Base-by-base conservation (phyloP, 2,888 invertebrate genomes). In the Cephus sareptanus region DNA sequence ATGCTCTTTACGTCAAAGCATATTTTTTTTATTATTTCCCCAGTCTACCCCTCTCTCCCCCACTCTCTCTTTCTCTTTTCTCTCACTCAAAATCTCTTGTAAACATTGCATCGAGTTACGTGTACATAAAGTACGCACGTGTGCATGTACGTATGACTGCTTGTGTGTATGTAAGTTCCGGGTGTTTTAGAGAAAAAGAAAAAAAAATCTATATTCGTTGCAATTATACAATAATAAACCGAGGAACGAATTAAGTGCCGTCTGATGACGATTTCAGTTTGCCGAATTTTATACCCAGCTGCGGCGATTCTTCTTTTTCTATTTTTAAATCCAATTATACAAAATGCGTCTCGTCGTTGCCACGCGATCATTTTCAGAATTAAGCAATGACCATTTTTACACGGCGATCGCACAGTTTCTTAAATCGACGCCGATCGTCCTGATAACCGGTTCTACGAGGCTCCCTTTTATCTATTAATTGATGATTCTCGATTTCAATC, bases 221-320 rank as follows among this genome's bases (percentile, higher is more conserved):
- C 75, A 81, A 80, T 71, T 76, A 79, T 77, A 84, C 81, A 80
- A 69, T 80, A 77, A 80, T 77, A 70, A 81, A 81, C 71, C 77
- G 76, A 79, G 79, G 78, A 83, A 84, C 79, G 70, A 83, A 79
- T 79, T 85, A 86, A 86, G 86, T 85, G 85, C 85, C 86, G 83
- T 81, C 83, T 86, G 82, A 79, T 83, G 74, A 77, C 68, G 68
- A 85, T 77, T 56, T 87, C 79, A 78, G 86, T 86, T 84, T 85
- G 81, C 83, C 86, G 83, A 84, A 81, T 56, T 56, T 56, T 23
- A 71, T 86, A 84, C 85, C 85, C 83, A 87, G 85, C 87, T 87
- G 85, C 87, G 87, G 85, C 87, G 87, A 86, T 87, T 85, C 70
- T 85, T 86, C 85, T 81, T 83, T 85, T 56, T 40, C 13, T 40